Evolutionary conservation across 1,140 invertebrate genomes (phyloP), one percentile per base, ranked within the genome.

Genomic region (Drosophila prosaltans): DNA sequence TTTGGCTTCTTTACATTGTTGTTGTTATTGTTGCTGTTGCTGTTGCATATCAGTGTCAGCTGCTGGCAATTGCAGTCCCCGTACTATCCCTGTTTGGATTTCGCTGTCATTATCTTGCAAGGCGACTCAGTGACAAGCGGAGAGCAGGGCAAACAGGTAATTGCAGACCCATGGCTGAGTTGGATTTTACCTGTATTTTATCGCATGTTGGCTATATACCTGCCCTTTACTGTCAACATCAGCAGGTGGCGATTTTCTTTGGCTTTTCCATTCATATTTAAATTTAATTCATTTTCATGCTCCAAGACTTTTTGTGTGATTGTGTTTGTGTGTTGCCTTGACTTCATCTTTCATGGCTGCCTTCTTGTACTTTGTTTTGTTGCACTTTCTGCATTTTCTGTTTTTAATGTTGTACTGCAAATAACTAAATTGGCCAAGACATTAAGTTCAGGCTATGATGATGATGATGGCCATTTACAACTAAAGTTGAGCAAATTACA

Each of bases 211-310:
- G 32, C 6, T 4, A 36, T 36, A 36, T 36, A 36, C 32, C 32
- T 36, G 32, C 30, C 26, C 45, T 51, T 51, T 51, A 51, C 45
- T 51, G 45, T 51, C 45, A 51, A 51, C 45, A 51, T 21, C 45
- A 51, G 45, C 9, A 26, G 45, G 45, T 51, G 45, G 45, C 21
- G 21, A 26, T 26, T 51, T 51, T 51, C 45, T 51, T 51, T 21
- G 41, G 48, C 8, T 39, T 43, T 24, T 69, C 59, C 73, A 70
- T 76, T 76, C 73, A 76, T 76, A 76, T 76, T 76, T 76, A 77
- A 76, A 76, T 76, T 76, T 76, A 76, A 76, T 76, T 76, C 43
- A 76, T 76, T 76, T 76, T n/a, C 36, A 28, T 63, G 45, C 41
- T 51, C 54, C 16, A 16, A 16, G 26, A 51, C 60, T 55, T 65